Percentiles rank a stretch among this genome's conserved stretches.
These are phyloP conservation scores for Lepidostoma basale DNA, from an alignment of 1,140 invertebrate genomes.

Conservation along the genomic window DNA sequence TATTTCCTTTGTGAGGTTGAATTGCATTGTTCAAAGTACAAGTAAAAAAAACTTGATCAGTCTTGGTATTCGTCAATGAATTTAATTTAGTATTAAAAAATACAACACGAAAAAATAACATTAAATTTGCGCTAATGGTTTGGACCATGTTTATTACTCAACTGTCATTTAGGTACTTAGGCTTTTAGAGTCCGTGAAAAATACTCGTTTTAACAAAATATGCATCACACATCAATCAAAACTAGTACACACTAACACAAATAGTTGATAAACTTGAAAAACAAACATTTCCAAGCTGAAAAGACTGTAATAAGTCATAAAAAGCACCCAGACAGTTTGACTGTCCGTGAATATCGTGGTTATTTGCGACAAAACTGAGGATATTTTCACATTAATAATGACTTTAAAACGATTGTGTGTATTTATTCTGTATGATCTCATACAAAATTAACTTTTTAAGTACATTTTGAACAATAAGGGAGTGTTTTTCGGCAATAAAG, in stretches of 20 bases:
- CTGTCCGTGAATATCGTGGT: neutral
- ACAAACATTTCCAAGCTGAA: neutral
- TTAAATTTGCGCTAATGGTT: neutral
- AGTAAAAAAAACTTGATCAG: too few species aligned
- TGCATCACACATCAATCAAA: too few species aligned
- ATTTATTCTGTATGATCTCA: neutral
- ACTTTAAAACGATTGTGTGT: neutral
- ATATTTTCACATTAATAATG: neutral
- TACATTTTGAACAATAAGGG: slow-evolving; percentile 26
- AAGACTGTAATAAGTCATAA: neutral
- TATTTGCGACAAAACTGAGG: neutral
- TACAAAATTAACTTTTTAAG: neutral
- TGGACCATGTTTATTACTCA: neutral
- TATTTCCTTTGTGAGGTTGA: too few species aligned
- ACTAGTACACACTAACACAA: too few species aligned
- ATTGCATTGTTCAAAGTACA: too few species aligned
- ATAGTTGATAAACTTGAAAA: neutral
- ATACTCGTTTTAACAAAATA: neutral
- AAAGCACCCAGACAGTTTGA: neutral
- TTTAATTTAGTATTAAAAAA: neutral
- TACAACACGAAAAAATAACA: neutral
- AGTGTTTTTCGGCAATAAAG: slow-evolving; percentile 35
- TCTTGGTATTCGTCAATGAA: too few species aligned
- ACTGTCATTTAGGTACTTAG: slow-evolving; percentile 9
- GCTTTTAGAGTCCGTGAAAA: neutral